Conservation (phyloP, 2,113 vertebrate genomes). For the Dromiciops gliroides region DNA sequence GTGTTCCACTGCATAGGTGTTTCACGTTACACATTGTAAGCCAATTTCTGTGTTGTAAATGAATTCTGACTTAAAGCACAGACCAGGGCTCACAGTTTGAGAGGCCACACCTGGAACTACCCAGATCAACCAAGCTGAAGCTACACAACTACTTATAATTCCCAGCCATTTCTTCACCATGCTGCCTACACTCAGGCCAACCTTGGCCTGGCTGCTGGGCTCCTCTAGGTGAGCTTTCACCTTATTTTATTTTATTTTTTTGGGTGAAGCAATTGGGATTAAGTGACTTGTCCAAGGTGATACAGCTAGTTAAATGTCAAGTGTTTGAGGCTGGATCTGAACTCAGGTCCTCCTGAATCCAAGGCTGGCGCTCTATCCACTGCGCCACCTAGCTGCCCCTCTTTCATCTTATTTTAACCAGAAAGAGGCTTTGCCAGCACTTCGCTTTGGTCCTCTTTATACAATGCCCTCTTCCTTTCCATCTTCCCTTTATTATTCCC, state of each 20-base stretch:
- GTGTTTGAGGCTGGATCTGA: too few species aligned
- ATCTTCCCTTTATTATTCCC: not conserved
- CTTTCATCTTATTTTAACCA: not conserved
- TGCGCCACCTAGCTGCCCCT: too few species aligned
- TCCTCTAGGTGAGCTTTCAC: too few species aligned
- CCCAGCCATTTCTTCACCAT: not conserved
- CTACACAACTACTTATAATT: not conserved
- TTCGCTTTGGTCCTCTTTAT: not conserved
- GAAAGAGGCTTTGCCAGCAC: not conserved
- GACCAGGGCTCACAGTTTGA: not conserved
- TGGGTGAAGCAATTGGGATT: too few species aligned
- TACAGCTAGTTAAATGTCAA: too few species aligned
- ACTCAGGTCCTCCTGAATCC: too few species aligned
- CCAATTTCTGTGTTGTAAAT: too few species aligned
- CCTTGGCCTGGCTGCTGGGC: not conserved
- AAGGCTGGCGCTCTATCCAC: too few species aligned
- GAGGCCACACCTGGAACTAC: not conserved
- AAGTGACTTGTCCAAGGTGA: too few species aligned
- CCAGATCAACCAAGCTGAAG: not conserved
- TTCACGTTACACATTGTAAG: too few species aligned
- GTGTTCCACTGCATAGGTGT: too few species aligned
- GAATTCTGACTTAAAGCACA: not conserved
- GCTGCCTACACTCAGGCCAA: not conserved
- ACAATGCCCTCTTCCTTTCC: not conserved
- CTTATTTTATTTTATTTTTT: not conserved